phyloP scores from a whole-genome alignment of 2,797 vertebrate genomes.

The Halcyon chelicuti region DNA sequence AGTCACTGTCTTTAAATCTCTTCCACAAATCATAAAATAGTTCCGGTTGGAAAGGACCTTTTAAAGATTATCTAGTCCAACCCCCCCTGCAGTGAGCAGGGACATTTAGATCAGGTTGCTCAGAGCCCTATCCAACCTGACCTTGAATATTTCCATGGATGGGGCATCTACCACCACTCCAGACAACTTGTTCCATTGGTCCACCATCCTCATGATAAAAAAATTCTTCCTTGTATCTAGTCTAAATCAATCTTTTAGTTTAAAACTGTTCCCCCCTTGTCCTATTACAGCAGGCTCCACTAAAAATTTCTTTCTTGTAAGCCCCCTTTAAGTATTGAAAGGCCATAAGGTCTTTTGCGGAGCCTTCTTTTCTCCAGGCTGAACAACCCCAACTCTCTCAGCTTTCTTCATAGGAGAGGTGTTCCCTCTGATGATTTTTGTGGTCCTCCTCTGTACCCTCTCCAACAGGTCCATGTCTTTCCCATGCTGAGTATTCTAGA shows the following conservation, averaged over 20 bases:
- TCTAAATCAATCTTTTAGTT: background rate
- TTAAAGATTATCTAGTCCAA: background rate
- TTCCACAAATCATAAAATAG: background rate
- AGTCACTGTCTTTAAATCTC: background rate
- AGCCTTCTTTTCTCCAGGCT: background rate
- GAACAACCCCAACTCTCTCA: too few species aligned
- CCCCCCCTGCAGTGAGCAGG: rapidly evolving
- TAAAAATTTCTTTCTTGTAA: background rate
- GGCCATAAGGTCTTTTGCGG: rapidly evolving
- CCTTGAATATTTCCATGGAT: background rate
- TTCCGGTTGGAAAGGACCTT: background rate
- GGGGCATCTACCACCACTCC: too few species aligned
- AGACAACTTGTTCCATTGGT: too few species aligned
- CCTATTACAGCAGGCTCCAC: background rate
- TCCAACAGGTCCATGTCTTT: too few species aligned
- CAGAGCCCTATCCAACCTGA: background rate
- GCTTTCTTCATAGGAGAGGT: too few species aligned
- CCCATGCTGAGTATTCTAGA: background rate
- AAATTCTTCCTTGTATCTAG: too few species aligned
- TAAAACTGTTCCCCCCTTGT: background rate
- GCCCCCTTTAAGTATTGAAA: background rate
- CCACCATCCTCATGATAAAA: too few species aligned
- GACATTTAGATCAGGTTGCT: background rate
- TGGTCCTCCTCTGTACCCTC: too few species aligned
- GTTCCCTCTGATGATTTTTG: too few species aligned